Evolutionary conservation across 2,888 invertebrate genomes (phyloP), one percentile per base, ranked within the genome.

Genomic region (Microctonus brassicae): DNA sequence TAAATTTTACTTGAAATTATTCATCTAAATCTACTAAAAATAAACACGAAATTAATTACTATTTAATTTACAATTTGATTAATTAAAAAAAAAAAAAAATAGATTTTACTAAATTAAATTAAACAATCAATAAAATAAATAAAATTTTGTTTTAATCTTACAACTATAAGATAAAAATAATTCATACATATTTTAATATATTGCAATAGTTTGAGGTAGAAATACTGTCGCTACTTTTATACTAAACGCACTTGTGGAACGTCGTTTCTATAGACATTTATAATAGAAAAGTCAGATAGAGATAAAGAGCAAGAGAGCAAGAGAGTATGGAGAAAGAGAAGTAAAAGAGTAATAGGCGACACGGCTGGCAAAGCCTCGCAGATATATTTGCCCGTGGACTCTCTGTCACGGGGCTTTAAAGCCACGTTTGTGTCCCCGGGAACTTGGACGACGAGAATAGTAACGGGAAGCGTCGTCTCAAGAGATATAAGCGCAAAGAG

Each of bases 371-470:
- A 78, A 76, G 82, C 83, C 61, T 84, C 80, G 79, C 75, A 82
- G 83, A 85, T 86, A 83, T 85, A 86, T 86, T 84, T 85, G 83
- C 85, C 82, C 47, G 47, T n/a, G 17, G 80, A 78, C n/a, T n/a
- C n/a, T n/a, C 78, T 78, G 79, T 73, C 77, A 78, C 61, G 72
- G 74, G 76, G 77, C 77, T 78, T 79, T 26, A 39, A 81, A 81
- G 80, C 80, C 47, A 47, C 17, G 17, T 47, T 47, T 47, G 5
- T 17, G 79, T 79, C 79, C 84, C 85, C 84, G 84, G 86, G 86
- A 83, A 82, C 80, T 75, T 70, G 70, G 75, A 78, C 75, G 82
- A 85, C 87, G 78, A 86, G 85, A 87, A 87, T 87, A 87, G 87
- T 84, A 85, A 82, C 85, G 81, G 84, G 83, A 84, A 80, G 80